A percentile compares a stretch with the other conserved stretches of the same genome.
These are phyloP conservation scores for Pleuronectes platessa DNA, from an alignment of 2,113 vertebrate species.

Conservation along the genomic window DNA sequence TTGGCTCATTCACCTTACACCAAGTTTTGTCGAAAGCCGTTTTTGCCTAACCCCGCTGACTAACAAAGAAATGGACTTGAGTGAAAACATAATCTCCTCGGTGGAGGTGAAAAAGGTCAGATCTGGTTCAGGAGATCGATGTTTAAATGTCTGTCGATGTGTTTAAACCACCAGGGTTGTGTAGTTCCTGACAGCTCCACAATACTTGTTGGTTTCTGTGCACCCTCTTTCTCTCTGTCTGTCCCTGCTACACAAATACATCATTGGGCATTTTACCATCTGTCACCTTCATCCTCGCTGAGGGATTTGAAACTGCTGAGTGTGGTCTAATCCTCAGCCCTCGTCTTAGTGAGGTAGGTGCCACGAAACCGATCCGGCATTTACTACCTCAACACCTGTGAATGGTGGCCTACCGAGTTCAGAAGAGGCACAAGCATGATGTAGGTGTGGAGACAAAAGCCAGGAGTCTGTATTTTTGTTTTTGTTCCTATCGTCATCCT, in stretches of 20 bases:
- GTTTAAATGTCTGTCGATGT: not conserved
- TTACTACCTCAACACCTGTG: constrained; percentile 12
- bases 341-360: constrained; percentile 67
- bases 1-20: too few species aligned
- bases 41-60: too few species aligned
- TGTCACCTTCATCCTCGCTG: constrained; percentile 66
- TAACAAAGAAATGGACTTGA: too few species aligned
- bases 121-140: not conserved
- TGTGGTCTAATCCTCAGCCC: constrained; percentile 68
- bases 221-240: constrained; percentile 3
- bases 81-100: too few species aligned
- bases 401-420: not conserved
- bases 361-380: constrained; percentile 40
- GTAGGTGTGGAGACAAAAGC: constrained; percentile 9
- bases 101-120: not conserved
- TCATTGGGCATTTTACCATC: constrained; percentile 66
- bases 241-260: constrained; percentile 16
- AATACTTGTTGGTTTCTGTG: not conserved
- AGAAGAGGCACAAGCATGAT: constrained; percentile 10
- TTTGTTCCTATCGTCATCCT: not conserved
- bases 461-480: constrained; percentile 6
- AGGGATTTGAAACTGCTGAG: constrained; percentile 83
- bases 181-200: not conserved
- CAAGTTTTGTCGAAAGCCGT: too few species aligned
- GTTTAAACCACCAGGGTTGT: not conserved